Conservation (phyloP, 2,797 vertebrate species). For the Siniperca undulata region DNA sequence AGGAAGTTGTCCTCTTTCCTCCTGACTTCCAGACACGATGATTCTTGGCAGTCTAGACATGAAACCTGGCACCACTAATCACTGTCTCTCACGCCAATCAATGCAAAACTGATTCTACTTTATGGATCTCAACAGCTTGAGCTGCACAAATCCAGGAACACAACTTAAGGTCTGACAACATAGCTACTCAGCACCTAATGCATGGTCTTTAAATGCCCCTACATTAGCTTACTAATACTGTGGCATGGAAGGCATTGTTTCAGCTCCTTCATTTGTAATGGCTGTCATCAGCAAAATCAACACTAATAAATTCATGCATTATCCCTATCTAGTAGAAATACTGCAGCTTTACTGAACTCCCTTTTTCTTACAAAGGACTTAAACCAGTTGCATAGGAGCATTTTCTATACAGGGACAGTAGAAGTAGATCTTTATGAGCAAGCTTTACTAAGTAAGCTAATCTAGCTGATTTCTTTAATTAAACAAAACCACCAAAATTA, state of each 20-base stretch:
- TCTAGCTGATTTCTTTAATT: slow-evolving; percentile 27
- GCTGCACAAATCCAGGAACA: slow-evolving; percentile 62
- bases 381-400: not conserved
- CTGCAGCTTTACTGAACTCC: slow-evolving; percentile 4
- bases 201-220: slow-evolving; percentile 51
- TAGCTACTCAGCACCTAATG: slow-evolving; percentile 63
- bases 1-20: slow-evolving; percentile 56
- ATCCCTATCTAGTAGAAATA: slow-evolving; percentile 28
- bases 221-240: slow-evolving; percentile 54
- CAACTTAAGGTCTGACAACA: slow-evolving; percentile 44
- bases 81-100: slow-evolving; percentile 61
- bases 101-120: slow-evolving; percentile 73
- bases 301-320: slow-evolving; percentile 33
- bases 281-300: slow-evolving; percentile 42
- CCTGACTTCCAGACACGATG: slow-evolving; percentile 53
- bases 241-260: slow-evolving; percentile 29
- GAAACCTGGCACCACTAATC: slow-evolving; percentile 47
- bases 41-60: slow-evolving; percentile 55
- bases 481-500: slow-evolving; percentile 1
- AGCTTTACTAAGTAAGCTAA: not conserved
- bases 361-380: not conserved
- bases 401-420: not conserved
- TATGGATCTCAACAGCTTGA: slow-evolving; percentile 53
- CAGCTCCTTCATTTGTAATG: slow-evolving; percentile 49
- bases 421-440: not conserved